Evolutionary conservation across 1,140 invertebrate genomes (phyloP).

Genomic region (Bombus polaris): DNA sequence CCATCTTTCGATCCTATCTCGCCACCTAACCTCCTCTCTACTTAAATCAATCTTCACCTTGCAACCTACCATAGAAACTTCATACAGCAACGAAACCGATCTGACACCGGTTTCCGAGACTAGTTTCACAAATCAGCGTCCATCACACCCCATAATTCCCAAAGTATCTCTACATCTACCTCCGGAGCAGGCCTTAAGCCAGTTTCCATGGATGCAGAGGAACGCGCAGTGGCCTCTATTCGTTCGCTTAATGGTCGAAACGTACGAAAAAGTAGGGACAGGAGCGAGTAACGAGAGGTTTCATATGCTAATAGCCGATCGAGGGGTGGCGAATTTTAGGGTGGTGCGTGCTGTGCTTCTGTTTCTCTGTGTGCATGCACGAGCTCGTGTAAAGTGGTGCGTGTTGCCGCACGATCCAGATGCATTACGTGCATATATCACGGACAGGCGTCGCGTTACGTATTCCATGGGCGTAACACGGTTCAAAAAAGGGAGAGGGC

Average conservation of each 20-base stretch:
- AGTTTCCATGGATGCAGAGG: not conserved
- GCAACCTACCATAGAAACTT: not conserved
- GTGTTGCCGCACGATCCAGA: conserved; percentile 44
- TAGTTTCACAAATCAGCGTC: not conserved
- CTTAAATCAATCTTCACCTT: conserved; percentile 19
- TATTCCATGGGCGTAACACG: conserved; percentile 64
- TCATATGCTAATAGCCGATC: conserved; percentile 67
- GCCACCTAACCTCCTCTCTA: not conserved
- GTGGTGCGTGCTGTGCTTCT: not conserved
- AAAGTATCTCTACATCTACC: not conserved
- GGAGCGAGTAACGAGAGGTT: conserved; percentile 63
- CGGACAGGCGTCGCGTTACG: conserved; percentile 36
- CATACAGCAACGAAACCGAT: not conserved
- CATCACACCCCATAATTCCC: not conserved
- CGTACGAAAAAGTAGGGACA: not conserved
- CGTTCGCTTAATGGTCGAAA: conserved; percentile 49
- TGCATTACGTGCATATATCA: conserved; percentile 46
- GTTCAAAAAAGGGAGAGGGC: conserved; percentile 50
- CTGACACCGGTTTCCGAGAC: not conserved
- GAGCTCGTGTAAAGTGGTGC: not conserved
- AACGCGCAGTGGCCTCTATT: conserved; percentile 30
- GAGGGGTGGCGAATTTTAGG: conserved; percentile 49
- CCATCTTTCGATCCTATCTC: conserved; percentile 5
- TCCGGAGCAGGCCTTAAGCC: no score
- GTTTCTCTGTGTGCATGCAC: not conserved